Evolutionary conservation across 2,113 vertebrate species (phyloP).

Genomic region (Nothocercus julius): DNA sequence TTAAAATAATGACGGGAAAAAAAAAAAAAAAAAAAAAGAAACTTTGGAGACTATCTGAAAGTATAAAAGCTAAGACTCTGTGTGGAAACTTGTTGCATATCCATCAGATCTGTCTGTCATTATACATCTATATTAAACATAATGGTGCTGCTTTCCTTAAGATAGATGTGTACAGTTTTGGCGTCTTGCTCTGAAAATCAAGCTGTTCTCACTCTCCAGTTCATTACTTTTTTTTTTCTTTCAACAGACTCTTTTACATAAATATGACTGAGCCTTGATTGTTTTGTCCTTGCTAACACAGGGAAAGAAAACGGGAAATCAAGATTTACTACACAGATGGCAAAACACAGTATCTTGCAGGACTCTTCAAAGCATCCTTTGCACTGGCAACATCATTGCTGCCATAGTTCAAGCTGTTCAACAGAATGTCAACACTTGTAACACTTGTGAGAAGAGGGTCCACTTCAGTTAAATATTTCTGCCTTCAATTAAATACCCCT

Average conservation of each 20-base stretch:
- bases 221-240: not conserved
- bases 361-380: not conserved
- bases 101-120: not conserved
- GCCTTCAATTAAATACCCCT: not conserved
- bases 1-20: not conserved
- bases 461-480: not conserved
- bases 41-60: not conserved
- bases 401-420: accelerated
- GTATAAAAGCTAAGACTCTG: not conserved
- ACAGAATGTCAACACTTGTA: not conserved
- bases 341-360: not conserved
- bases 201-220: not conserved
- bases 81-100: not conserved
- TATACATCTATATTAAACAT: not conserved
- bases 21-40: not conserved
- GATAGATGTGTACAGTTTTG: not conserved
- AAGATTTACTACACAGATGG: not conserved
- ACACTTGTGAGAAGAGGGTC: not conserved
- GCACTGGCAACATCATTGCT: not conserved
- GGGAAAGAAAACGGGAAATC: not conserved
- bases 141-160: not conserved
- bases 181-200: not conserved
- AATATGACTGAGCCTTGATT: not conserved
- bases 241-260: not conserved
- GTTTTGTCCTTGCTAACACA: not conserved